Conservation (phyloP, 2,797 vertebrate genomes). For the Lerista edwardsae region DNA sequence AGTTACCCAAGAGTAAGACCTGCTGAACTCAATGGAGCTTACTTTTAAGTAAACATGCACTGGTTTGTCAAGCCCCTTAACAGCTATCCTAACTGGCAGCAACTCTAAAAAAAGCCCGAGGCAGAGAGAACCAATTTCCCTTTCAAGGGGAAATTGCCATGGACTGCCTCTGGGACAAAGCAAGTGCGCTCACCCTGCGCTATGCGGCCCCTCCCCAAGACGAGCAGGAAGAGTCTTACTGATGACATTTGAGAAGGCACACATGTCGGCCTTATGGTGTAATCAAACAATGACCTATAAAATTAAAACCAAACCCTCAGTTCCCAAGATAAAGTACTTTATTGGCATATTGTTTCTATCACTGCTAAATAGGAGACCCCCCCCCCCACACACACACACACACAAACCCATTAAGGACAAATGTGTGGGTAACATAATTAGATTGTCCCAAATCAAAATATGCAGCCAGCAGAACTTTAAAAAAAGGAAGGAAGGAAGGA, state of each 20-base stretch:
- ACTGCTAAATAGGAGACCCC: slow-evolving; percentile 50
- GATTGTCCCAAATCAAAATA: slow-evolving; percentile 50
- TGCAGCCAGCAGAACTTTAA: slow-evolving; percentile 36
- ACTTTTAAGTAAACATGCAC: not conserved
- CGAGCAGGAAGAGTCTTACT: not conserved
- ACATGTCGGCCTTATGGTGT: slow-evolving; percentile 70
- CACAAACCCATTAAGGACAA: slow-evolving; percentile 34
- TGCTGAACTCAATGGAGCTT: too few species aligned
- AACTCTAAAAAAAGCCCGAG: not conserved
- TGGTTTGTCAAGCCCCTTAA: not conserved
- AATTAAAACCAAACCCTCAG: slow-evolving; percentile 70
- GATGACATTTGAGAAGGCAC: slow-evolving; percentile 8
- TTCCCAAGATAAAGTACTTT: slow-evolving; percentile 66
- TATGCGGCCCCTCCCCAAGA: not conserved
- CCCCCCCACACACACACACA: not conserved
- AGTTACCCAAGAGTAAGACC: too few species aligned
- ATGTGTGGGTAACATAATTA: slow-evolving; percentile 57
- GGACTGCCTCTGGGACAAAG: not conserved
- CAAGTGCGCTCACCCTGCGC: not conserved
- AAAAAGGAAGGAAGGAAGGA: slow-evolving; percentile 17
- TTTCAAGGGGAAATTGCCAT: not conserved
- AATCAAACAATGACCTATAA: slow-evolving; percentile 69
- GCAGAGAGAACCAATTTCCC: not conserved
- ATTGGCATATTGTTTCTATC: slow-evolving; percentile 53
- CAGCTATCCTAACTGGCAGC: not conserved